A percentile compares a stretch with the other conserved stretches of the same genome.
Evolutionary conservation across 2,797 vertebrate genomes (phyloP).

Genomic region (Centropyge bicolor): DNA sequence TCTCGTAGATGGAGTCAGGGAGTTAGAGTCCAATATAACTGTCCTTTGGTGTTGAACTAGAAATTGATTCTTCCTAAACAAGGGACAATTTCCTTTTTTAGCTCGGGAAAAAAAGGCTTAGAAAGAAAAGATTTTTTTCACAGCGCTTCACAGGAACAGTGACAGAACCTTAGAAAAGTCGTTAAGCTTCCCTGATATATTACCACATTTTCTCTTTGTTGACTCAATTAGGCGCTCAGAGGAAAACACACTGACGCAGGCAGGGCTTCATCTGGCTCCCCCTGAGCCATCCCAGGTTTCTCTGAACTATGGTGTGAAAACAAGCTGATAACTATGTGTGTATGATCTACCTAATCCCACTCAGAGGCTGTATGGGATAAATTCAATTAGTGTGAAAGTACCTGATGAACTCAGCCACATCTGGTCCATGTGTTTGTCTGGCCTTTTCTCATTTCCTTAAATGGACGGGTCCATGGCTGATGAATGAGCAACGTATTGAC

Average conservation of each 20-base stretch:
- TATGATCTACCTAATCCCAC: constrained; percentile 86
- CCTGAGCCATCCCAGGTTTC: constrained; percentile 47
- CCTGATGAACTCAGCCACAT: constrained; percentile 88
- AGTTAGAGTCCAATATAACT: constrained; percentile 1
- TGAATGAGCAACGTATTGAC: constrained; percentile 92
- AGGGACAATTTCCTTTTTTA: background rate
- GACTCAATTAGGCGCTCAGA: constrained; percentile 56
- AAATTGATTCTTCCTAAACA: constrained; percentile 16
- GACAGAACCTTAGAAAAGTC: background rate
- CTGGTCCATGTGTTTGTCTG: constrained; percentile 90
- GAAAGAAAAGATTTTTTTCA: constrained; percentile 11
- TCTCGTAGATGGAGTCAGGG: background rate
- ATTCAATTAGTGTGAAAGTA: constrained; percentile 92
- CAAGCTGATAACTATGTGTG: constrained; percentile 85
- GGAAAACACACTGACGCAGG: constrained; percentile 41
- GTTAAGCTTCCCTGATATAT: constrained; percentile 38
- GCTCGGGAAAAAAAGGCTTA: background rate
- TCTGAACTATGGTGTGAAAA: constrained; percentile 83
- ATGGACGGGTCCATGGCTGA: constrained; percentile 88
- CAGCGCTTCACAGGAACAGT: background rate
- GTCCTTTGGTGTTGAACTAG: background rate
- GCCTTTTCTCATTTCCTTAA: constrained; percentile 94
- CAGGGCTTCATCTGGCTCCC: constrained; percentile 52
- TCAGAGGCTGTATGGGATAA: constrained; percentile 84
- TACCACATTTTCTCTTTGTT: constrained; percentile 50